Conservation (phyloP, 2,888 invertebrate species). For the Xestia rhomboidea region DNA sequence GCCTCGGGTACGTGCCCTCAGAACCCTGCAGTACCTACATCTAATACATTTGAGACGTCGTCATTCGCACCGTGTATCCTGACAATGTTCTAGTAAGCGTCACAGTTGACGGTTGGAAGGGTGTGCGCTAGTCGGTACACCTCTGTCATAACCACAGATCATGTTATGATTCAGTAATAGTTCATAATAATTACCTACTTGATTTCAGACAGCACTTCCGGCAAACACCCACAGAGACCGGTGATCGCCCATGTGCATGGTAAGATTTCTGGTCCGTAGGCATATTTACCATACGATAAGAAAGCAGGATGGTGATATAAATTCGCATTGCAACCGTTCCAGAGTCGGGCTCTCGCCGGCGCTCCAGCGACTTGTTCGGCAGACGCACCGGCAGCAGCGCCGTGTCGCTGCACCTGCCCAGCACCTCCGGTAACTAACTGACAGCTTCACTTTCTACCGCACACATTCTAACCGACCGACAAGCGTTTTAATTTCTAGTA, state of each 20-base stretch:
- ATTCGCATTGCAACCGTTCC: constrained; percentile 34
- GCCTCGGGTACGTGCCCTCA: constrained; percentile 73
- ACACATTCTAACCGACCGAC: neutral
- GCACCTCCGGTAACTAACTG: constrained; percentile 79
- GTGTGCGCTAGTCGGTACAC: too few relatives aligned
- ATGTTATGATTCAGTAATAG: neutral
- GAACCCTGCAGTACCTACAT: neutral
- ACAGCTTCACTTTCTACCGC: neutral
- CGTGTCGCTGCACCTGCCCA: constrained; percentile 82
- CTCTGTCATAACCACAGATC: neutral
- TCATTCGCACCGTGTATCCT: neutral
- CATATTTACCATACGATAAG: too few relatives aligned
- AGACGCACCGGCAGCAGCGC: constrained; percentile 80
- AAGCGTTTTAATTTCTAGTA: neutral
- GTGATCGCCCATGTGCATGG: constrained; percentile 67
- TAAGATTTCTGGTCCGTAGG: constrained; percentile 19
- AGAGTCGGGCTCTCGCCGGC: constrained; percentile 76
- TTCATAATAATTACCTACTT: constrained; percentile 23
- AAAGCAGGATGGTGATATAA: neutral
- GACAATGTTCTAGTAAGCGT: neutral
- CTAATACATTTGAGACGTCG: neutral
- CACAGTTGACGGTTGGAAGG: neutral
- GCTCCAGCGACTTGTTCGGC: constrained; percentile 76
- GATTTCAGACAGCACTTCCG: constrained; percentile 77
- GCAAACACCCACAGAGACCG: constrained; percentile 75